Conservation (phyloP, 2,113 vertebrate genomes). For the Megaceryle torquata region DNA sequence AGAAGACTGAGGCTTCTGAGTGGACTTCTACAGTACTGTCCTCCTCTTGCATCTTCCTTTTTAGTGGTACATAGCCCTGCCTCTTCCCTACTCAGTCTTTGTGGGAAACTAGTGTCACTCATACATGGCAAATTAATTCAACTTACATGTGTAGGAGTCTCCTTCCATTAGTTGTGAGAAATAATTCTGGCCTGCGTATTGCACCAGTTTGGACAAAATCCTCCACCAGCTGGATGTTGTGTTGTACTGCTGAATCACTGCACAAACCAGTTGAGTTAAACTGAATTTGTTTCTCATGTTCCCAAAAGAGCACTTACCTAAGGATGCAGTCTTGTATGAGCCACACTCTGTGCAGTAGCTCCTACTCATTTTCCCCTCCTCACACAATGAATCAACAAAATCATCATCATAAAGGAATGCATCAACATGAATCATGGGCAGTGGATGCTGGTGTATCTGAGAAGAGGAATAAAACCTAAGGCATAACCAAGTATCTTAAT, state of each 20-base stretch:
- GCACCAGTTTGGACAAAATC: not conserved
- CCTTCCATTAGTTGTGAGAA: not conserved
- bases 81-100: not conserved
- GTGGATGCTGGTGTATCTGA: constrained; percentile 79
- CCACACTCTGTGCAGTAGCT: constrained; percentile 87
- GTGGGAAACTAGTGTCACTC: not conserved
- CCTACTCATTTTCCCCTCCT: constrained; percentile 87
- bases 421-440: constrained; percentile 86
- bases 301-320: constrained; percentile 75
- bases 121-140: not conserved
- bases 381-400: constrained; percentile 86
- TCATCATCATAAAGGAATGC: constrained; percentile 93
- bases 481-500: not conserved
- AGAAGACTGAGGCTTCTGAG: not conserved
- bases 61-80: not conserved
- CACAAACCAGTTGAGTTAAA: constrained; percentile 14
- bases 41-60: not conserved
- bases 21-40: not conserved
- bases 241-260: not conserved
- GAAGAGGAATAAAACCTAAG: constrained; percentile 26
- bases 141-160: not conserved
- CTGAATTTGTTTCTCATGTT: not conserved
- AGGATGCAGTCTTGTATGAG: constrained; percentile 80
- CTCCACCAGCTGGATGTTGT: not conserved
- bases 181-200: not conserved